phyloP scores from a whole-genome alignment of 2,888 invertebrate species.

The Oligia strigilis region DNA sequence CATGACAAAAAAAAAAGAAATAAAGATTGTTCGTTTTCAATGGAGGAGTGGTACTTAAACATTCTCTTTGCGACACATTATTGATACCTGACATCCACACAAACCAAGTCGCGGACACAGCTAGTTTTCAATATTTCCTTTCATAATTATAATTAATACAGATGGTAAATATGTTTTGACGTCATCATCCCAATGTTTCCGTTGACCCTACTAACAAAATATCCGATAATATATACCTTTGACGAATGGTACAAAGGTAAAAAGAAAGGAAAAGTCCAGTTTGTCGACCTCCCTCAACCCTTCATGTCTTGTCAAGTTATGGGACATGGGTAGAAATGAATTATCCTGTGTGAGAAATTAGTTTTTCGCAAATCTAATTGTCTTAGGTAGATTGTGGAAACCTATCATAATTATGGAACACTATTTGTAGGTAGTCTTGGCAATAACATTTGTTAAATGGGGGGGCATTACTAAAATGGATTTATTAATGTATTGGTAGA shows the following conservation, averaged over 20 bases:
- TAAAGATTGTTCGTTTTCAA: no score
- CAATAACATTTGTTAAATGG: no score
- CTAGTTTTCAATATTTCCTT: not conserved
- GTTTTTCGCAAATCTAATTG: conserved; percentile 27
- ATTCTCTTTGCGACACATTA: not conserved
- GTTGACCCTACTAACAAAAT: not conserved
- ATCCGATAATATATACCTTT: no score
- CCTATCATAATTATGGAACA: not conserved
- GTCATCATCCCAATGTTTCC: not conserved
- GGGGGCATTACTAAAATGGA: no score
- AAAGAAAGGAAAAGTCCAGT: conserved; percentile 2
- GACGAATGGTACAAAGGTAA: not conserved
- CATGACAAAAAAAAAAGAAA: no score
- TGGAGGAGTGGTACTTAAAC: no score
- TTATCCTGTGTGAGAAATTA: conserved; percentile 27
- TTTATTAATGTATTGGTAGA: not conserved
- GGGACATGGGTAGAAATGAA: conserved; percentile 50
- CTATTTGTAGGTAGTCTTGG: not conserved
- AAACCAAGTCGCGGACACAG: not conserved
- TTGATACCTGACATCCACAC: not conserved
- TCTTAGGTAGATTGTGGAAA: not conserved
- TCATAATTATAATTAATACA: not conserved
- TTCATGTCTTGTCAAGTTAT: conserved; percentile 32
- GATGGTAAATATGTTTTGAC: not conserved
- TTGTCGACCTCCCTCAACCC: conserved; percentile 25